These are phyloP conservation scores for Melanophora roralis DNA, from an alignment of 2,888 invertebrate species.

Conservation along the genomic window DNA sequence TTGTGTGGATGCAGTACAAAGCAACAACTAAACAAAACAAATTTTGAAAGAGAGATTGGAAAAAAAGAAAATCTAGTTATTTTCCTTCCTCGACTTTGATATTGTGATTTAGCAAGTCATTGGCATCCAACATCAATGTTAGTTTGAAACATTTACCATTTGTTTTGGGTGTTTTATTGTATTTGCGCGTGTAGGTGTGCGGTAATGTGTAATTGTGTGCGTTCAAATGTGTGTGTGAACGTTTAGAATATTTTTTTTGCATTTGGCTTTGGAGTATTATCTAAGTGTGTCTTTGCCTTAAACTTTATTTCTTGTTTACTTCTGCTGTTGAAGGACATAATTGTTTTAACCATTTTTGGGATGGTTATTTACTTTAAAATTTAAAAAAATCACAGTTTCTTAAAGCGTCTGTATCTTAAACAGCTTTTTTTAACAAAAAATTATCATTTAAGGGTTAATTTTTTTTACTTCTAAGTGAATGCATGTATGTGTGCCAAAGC, in stretches of 20 bases:
- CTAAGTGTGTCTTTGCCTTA: slow-evolving; percentile 45
- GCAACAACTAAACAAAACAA: neutral
- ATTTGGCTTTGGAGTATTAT: slow-evolving; percentile 16
- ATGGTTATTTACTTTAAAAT: too few relatives aligned
- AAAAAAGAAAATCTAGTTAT: neutral
- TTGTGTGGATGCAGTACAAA: neutral
- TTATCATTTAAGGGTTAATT: slow-evolving; percentile 8
- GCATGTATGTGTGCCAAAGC: neutral
- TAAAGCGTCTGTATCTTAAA: too few relatives aligned
- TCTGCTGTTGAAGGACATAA: slow-evolving; percentile 2
- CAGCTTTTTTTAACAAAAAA: too few relatives aligned
- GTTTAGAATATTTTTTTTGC: slow-evolving; percentile 1
- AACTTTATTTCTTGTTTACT: slow-evolving; percentile 34
- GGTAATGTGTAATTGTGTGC: neutral
- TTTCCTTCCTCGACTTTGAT: slow-evolving; percentile 40
- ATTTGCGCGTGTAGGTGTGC: neutral
- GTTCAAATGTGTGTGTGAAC: neutral
- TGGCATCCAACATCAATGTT: slow-evolving; percentile 43
- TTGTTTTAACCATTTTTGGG: slow-evolving; percentile 9
- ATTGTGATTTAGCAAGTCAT: slow-evolving; percentile 47
- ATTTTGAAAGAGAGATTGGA: neutral
- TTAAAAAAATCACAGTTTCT: too few relatives aligned
- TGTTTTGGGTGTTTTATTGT: slow-evolving; percentile 2
- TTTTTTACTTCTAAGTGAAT: neutral
- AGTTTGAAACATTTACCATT: slow-evolving; percentile 29